Evolutionary conservation across 1,140 invertebrate genomes (phyloP).

Genomic region (Probaryconus sp.): DNA sequence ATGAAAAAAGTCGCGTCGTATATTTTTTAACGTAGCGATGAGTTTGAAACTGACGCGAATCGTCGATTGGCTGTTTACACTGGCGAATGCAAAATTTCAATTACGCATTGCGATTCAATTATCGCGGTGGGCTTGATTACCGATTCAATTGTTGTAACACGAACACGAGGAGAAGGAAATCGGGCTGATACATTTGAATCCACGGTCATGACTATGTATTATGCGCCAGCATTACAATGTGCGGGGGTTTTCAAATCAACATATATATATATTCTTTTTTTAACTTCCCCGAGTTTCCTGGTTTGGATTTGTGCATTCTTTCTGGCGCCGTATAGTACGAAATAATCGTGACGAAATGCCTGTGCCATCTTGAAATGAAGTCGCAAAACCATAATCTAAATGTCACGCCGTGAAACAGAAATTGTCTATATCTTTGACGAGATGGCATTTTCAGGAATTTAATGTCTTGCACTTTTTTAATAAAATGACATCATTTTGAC

Average conservation of each 20-base stretch:
- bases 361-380: constrained; percentile 25
- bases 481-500: too few relatives aligned
- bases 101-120: constrained; percentile 70
- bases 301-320: too few relatives aligned
- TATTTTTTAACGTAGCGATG: constrained; percentile 35
- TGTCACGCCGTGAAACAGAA: too few relatives aligned
- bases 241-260: constrained; percentile 39
- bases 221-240: constrained; percentile 48
- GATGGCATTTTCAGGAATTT: too few relatives aligned
- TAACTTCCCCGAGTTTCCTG: constrained; percentile 19
- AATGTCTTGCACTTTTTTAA: too few relatives aligned
- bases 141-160: constrained; percentile 74
- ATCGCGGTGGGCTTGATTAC: constrained; percentile 71
- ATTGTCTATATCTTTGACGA: too few relatives aligned
- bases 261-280: too few relatives aligned
- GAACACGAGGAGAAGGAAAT: constrained; percentile 64
- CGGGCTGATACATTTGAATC: constrained; percentile 63
- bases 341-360: constrained; percentile 17
- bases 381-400: too few relatives aligned
- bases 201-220: constrained; percentile 43
- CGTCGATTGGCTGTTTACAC: constrained; percentile 63
- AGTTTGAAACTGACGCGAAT: constrained; percentile 55
- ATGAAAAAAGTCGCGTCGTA: too few relatives aligned
- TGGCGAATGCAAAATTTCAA: constrained; percentile 71
- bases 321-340: constrained; percentile 3